Base-by-base conservation (phyloP, 2,888 invertebrate genomes). In the Microctonus aethiopoides region DNA sequence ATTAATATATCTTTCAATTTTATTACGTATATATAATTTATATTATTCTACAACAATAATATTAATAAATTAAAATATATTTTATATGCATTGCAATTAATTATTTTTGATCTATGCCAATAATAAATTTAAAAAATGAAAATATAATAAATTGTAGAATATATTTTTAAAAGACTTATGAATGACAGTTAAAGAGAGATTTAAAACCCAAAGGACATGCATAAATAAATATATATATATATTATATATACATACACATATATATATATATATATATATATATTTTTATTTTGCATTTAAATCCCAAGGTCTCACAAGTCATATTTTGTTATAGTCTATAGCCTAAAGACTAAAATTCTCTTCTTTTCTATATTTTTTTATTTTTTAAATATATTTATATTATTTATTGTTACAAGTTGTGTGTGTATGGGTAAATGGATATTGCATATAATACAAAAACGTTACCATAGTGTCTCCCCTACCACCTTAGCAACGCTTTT, bases 401-500 rank as follows among this genome's bases (percentile, higher is more conserved):
- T 22, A 22, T 24, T 0, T 16, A 34, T 22, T 13, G 20, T 46
- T 24, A 20, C 29, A 13, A 7, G n/a, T n/a, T n/a, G n/a, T n/a
- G n/a, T n/a, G n/a, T n/a, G n/a, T n/a, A n/a, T n/a, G n/a, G n/a
- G n/a, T n/a, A n/a, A 34, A n/a, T 39, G 41, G 20, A 51, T 7
- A 51, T n/a, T n/a, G n/a, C n/a, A n/a, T n/a, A n/a, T n/a, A n/a
- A n/a, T n/a, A n/a, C n/a, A 51, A 29, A 63, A 10, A 39, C 29
- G 51, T 32, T 64, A 36, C 34, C 54, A 36, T 64, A 36, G 39
- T 46, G 16, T 20, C 16, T 7, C 22, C 62, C 62, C 46, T 46
- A 41, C 54, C 64, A 64, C 59, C 39, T 68, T 62, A 68, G 63
- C 70, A 72, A 66, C 67, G 66, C 70, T 67, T 68, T 62, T 60